phyloP scores from a whole-genome alignment of 1,140 invertebrate genomes.

The Sitodiplosis mosellana region DNA sequence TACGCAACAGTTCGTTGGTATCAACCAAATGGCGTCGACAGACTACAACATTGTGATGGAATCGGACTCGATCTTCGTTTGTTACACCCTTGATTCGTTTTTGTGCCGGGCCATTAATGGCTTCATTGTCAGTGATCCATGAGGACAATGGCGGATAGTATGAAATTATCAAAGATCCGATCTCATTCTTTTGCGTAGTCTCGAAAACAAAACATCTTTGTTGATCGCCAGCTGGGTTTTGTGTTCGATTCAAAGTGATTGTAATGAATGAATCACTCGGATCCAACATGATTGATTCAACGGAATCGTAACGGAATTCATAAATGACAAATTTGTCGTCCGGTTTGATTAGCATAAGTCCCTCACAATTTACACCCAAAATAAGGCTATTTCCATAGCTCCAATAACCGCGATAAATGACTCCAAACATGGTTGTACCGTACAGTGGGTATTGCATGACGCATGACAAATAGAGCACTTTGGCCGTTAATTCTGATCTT shows the following conservation, averaged over 20 bases:
- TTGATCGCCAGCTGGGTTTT: constrained; percentile 1
- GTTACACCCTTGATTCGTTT: constrained; percentile 40
- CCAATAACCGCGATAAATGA: constrained; percentile 83
- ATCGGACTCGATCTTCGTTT: constrained; percentile 60
- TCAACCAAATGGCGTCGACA: constrained; percentile 68
- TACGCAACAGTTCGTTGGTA: constrained; percentile 48
- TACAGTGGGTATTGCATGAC: constrained; percentile 95
- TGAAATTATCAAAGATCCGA: constrained; percentile 79
- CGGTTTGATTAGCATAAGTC: constrained; percentile 71
- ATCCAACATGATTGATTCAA: constrained; percentile 80
- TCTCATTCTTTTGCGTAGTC: constrained; percentile 73
- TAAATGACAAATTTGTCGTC: constrained; percentile 79
- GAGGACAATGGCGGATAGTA: constrained; percentile 71
- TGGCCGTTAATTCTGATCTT: constrained; percentile 75
- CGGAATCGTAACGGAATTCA: constrained; percentile 72
- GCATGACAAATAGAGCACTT: constrained; percentile 84
- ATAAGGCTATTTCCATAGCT: constrained; percentile 47
- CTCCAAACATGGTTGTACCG: constrained; percentile 82
- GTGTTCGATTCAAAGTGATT: constrained; percentile 38
- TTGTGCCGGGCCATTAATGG: constrained; percentile 26
- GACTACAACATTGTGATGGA: constrained; percentile 65
- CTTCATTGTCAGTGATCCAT: constrained; percentile 71
- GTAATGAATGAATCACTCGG: constrained; percentile 85
- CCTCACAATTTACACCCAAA: constrained; percentile 80
- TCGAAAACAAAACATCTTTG: constrained; percentile 62